Evolutionary conservation across 2,113 vertebrate genomes (phyloP).

Genomic region (Nipponia nippon): DNA sequence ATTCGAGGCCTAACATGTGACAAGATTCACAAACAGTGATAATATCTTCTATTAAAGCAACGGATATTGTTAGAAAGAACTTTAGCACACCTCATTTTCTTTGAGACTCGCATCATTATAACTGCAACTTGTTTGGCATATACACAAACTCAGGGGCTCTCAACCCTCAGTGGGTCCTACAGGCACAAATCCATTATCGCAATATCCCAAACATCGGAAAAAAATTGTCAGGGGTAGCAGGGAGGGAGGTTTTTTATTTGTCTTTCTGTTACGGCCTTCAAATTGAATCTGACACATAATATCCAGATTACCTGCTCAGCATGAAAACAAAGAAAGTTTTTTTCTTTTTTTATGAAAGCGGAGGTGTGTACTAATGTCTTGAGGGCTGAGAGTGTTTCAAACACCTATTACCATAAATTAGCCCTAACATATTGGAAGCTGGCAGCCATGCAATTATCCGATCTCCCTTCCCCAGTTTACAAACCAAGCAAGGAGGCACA

Average conservation of each 20-base stretch:
- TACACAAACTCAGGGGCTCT: not conserved
- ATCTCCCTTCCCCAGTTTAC: not conserved
- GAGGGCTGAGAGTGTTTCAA: not conserved
- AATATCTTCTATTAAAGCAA: constrained; percentile 51
- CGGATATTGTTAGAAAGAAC: constrained; percentile 41
- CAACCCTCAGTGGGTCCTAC: not conserved
- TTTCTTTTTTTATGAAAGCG: not conserved
- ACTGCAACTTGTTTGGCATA: not conserved
- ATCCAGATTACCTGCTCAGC: constrained; percentile 55
- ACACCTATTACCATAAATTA: constrained; percentile 21
- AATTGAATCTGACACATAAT: constrained; percentile 45
- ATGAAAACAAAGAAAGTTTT: constrained; percentile 23
- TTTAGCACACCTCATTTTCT: constrained; percentile 29
- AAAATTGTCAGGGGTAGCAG: not conserved
- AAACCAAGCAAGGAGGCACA: not conserved
- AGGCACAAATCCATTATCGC: constrained; percentile 27
- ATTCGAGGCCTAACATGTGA: not conserved
- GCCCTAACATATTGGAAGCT: not conserved
- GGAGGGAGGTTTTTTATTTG: constrained; percentile 18
- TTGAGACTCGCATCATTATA: not conserved
- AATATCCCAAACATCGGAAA: not conserved
- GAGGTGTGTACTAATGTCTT: constrained; percentile 1
- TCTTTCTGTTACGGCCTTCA: constrained; percentile 3
- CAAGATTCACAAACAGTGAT: constrained; percentile 24
- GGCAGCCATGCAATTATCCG: not conserved